Percentiles rank a stretch among this genome's conserved stretches.
These are phyloP conservation scores for Rhegmatorhina hoffmannsi DNA, from an alignment of 2,113 vertebrate species.

Conservation along the genomic window DNA sequence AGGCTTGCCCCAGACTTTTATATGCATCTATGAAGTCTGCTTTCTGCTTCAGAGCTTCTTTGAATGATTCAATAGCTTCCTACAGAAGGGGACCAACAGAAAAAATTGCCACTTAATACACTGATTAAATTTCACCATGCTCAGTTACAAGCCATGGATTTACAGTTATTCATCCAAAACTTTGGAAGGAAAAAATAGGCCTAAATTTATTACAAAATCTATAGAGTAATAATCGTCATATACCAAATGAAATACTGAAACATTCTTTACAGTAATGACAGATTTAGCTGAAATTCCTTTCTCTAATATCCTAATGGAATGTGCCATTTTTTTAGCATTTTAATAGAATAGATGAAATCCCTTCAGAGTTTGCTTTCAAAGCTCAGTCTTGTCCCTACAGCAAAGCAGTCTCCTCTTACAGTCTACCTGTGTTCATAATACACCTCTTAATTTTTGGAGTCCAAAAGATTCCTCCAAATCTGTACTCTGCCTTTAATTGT, in stretches of 20 bases:
- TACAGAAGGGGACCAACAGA: constrained; percentile 50
- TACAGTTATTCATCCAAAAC: background rate
- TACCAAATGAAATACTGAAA: background rate
- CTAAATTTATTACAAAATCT: background rate
- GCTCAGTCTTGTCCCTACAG: background rate
- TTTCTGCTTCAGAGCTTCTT: constrained; percentile 94
- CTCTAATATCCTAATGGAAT: background rate
- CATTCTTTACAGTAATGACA: background rate
- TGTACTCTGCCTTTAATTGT: background rate
- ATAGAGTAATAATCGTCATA: background rate
- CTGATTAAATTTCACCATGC: background rate
- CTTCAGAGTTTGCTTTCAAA: background rate
- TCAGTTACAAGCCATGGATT: background rate
- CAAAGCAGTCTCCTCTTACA: background rate
- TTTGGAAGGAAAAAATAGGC: background rate
- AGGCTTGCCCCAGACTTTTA: constrained; percentile 97
- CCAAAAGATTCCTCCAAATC: background rate
- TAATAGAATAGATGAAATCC: background rate
- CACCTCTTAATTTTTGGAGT: background rate
- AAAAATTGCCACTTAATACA: background rate
- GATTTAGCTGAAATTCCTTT: background rate
- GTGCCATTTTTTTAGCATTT: background rate
- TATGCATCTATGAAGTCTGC: constrained; percentile 96
- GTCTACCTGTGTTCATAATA: background rate
- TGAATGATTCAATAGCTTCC: constrained; percentile 98